Base-by-base conservation (phyloP, 2,113 vertebrate species). In the Neofelis nebulosa region DNA sequence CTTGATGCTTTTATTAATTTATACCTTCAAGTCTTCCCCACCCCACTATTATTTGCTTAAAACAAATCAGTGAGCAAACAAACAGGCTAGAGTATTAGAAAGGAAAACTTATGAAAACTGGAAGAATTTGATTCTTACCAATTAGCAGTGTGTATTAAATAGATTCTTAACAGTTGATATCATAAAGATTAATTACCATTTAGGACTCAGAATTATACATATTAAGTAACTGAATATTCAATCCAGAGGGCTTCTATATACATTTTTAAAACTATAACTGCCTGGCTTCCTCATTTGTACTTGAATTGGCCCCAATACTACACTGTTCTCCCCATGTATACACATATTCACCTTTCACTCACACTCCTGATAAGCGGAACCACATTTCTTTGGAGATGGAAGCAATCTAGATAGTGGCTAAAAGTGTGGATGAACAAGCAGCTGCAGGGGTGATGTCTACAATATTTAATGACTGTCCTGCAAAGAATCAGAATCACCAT, bases 281-380 rank as follows among this genome's bases (percentile, higher is more conserved):
- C 33, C 71, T 52, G 57, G 23, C 50, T 76, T 93, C 73, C 69
- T 91, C 38, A 61, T 73, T 66, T 55, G 5, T n/a, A 31, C 36
- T 69, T 31, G n/a, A 80, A 29, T 33, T 88, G 71, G 25, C 73
- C 52, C 15, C 38, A 38, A 36, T 4, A 5, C 69, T 45, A 7
- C 18, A 4, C 83, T 66, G 89, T 52, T 55, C 19, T 88, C 19
- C 31, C 13, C 11, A 2, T 63, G 69, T 96, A 91, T 78, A 80
- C 14, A 82, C 68, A 63, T 50, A 68, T 18, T 96, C 45, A 66
- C 92, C 76, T 94, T 97, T 96, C 84, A 92, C 88, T 94, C 91
- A 82, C 76, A 61, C 10, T 71, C 57, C 78, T 83, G 94, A 74
- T 92, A 92, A 91, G 94, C 81, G 57, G 82, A 95, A 65, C 33